Conservation (phyloP, 2,888 invertebrate genomes). For the Eristalinus sepulchralis region DNA sequence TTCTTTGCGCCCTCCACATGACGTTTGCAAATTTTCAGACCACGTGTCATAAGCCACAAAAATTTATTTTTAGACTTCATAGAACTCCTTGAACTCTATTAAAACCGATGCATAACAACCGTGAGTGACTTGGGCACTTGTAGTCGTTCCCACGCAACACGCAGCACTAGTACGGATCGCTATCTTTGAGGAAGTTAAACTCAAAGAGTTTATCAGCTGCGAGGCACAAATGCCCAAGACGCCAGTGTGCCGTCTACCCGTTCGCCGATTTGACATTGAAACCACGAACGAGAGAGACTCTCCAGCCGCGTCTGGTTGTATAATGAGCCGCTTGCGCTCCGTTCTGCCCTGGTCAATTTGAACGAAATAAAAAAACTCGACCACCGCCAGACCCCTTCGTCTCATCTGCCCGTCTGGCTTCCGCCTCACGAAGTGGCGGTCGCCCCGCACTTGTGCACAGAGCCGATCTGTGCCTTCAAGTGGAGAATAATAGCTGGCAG, state of each 20-base stretch:
- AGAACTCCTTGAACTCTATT: not conserved
- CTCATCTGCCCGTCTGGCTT: not conserved
- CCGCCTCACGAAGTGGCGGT: not conserved
- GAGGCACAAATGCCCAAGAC: not conserved
- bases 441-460: constrained; percentile 5
- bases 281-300: not conserved
- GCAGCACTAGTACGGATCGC: not conserved
- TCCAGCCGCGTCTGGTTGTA: not conserved
- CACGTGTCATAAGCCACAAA: no score
- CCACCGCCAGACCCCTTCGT: not conserved
- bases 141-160: not conserved
- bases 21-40: not conserved
- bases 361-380: not conserved
- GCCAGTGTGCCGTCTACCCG: not conserved
- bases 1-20: not conserved
- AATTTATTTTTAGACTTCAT: not conserved
- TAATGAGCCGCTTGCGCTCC: not conserved
- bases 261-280: not conserved
- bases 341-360: not conserved
- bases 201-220: not conserved
- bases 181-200: not conserved
- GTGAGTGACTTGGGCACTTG: not conserved
- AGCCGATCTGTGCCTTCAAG: constrained; percentile 3
- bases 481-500: constrained; percentile 17
- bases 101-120: not conserved